Conservation (phyloP, 2,888 invertebrate species). For the Panopea generosa region DNA sequence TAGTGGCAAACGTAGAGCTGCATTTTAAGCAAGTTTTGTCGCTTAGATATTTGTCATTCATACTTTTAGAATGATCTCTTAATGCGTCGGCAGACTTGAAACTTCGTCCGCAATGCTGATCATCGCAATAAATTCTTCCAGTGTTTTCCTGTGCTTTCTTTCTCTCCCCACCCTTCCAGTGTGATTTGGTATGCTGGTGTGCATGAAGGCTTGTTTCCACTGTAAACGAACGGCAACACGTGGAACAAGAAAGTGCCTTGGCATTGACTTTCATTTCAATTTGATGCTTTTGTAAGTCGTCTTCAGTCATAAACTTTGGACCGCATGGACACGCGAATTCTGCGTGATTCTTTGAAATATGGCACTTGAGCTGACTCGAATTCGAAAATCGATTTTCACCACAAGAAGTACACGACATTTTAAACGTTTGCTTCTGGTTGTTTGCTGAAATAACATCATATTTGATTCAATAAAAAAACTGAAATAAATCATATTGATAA, state of each 20-base stretch:
- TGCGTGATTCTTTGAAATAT: constrained; percentile 41
- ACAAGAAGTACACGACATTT: constrained; percentile 29
- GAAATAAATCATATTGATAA: too few species aligned
- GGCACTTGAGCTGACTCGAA: constrained; percentile 28
- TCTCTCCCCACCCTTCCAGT: constrained; percentile 34
- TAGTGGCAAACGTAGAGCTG: neutral
- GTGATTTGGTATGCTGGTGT: constrained; percentile 27
- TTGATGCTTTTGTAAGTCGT: constrained; percentile 18
- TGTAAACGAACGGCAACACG: constrained; percentile 41
- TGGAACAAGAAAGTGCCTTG: constrained; percentile 22
- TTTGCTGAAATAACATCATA: too few species aligned
- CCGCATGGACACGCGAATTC: constrained; percentile 30
- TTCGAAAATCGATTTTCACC: constrained; percentile 37
- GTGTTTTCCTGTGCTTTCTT: constrained; percentile 15
- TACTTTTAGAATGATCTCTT: constrained; percentile 9
- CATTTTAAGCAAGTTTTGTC: constrained; percentile 23
- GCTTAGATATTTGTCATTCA: neutral
- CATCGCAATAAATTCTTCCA: constrained; percentile 25
- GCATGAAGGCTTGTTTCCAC: neutral
- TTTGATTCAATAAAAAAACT: too few species aligned
- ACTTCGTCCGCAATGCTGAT: constrained; percentile 24
- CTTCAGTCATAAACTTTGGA: constrained; percentile 26
- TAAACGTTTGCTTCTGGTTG: too few species aligned
- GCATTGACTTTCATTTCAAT: constrained; percentile 15
- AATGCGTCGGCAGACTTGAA: constrained; percentile 18